phyloP scores from a whole-genome alignment of 2,888 invertebrate species.

The Papilio elwesi region DNA sequence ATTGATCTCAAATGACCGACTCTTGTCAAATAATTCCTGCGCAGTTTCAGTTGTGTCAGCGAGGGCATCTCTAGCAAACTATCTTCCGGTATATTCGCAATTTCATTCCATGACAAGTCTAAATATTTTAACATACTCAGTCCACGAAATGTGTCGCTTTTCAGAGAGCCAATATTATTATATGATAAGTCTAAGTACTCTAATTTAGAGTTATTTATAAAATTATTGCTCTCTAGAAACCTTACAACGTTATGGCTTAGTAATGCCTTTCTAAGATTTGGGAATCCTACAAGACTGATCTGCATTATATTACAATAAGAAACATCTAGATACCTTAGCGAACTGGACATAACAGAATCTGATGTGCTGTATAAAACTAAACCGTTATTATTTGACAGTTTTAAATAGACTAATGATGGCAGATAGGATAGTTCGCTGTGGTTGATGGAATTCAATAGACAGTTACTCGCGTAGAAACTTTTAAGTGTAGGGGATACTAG shows the following conservation, averaged over 20 bases:
- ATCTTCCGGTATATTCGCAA: slow-evolving; percentile 84
- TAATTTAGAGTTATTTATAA: slow-evolving; percentile 85
- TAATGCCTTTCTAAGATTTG: slow-evolving; percentile 83
- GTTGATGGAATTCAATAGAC: slow-evolving; percentile 80
- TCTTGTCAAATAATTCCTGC: slow-evolving; percentile 86
- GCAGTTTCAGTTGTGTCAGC: slow-evolving; percentile 85
- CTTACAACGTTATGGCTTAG: slow-evolving; percentile 87
- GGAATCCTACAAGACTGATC: slow-evolving; percentile 85
- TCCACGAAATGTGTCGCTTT: slow-evolving; percentile 85
- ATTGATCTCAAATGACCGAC: slow-evolving; percentile 84
- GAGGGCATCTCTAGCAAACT: slow-evolving; percentile 85
- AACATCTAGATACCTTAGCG: slow-evolving; percentile 84
- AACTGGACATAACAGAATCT: slow-evolving; percentile 74
- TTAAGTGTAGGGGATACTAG: slow-evolving; percentile 80
- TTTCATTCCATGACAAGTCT: slow-evolving; percentile 89
- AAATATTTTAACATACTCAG: slow-evolving; percentile 83
- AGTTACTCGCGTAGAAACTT: slow-evolving; percentile 84
- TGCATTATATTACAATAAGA: slow-evolving; percentile 86
- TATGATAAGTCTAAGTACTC: slow-evolving; percentile 86
- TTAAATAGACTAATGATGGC: slow-evolving; percentile 84
- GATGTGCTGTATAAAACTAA: slow-evolving; percentile 74
- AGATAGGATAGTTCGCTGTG: slow-evolving; percentile 83
- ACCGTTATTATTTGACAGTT: slow-evolving; percentile 85
- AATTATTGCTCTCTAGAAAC: slow-evolving; percentile 83
- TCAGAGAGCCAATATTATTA: slow-evolving; percentile 86